phyloP scores from a whole-genome alignment of 1,140 invertebrate species.

The Monomorium pharaonis region DNA sequence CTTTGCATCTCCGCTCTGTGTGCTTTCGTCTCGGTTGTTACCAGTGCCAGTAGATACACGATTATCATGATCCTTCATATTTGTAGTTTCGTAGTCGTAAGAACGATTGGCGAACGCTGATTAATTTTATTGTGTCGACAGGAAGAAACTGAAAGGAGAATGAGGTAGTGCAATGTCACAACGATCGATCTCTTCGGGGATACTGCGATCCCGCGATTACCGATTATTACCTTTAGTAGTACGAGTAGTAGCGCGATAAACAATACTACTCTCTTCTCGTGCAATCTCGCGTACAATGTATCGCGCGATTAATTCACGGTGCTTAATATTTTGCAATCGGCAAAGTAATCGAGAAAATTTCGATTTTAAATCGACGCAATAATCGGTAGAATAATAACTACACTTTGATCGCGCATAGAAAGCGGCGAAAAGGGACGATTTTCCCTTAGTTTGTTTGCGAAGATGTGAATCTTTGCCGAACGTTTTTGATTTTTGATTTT shows the following conservation, averaged over 20 bases:
- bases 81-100: slow-evolving; percentile 40
- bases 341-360: slow-evolving; percentile 23
- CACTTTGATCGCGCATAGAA: slow-evolving; percentile 22
- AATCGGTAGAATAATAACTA: slow-evolving; percentile 36
- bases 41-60: slow-evolving; percentile 52
- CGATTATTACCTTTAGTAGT: slow-evolving; percentile 63
- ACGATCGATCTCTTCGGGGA: slow-evolving; percentile 51
- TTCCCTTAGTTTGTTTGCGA: slow-evolving; percentile 33
- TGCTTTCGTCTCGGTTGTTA: slow-evolving; percentile 52
- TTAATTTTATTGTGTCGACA: slow-evolving; percentile 25
- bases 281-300: slow-evolving; percentile 55
- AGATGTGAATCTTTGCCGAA: neutral
- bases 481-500: slow-evolving; percentile 46
- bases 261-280: slow-evolving; percentile 48
- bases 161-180: slow-evolving; percentile 61
- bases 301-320: slow-evolving; percentile 42
- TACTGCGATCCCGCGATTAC: slow-evolving; percentile 24
- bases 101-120: slow-evolving; percentile 4
- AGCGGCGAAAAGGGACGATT: neutral
- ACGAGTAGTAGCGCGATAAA: slow-evolving; percentile 33
- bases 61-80: slow-evolving; percentile 33
- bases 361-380: slow-evolving; percentile 55
- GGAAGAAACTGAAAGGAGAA: neutral
- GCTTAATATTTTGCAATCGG: slow-evolving; percentile 50
- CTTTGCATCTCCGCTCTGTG: slow-evolving; percentile 43